A percentile compares a stretch with the other conserved stretches of the same genome.
Evolutionary conservation across 2,888 invertebrate genomes (phyloP).

Genomic region (Pheosia tremula): DNA sequence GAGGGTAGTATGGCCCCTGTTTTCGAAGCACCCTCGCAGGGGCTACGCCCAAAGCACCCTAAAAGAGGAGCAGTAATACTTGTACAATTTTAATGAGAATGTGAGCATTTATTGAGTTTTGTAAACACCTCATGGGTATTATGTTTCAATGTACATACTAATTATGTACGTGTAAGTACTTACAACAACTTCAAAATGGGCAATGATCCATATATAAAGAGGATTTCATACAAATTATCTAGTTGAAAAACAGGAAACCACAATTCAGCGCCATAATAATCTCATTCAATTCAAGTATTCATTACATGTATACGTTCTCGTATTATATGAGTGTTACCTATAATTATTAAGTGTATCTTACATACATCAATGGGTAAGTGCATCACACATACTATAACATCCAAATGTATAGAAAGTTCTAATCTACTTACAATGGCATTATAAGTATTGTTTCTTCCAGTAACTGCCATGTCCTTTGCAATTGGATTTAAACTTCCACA

Average conservation of each 20-base stretch:
- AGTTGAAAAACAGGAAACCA: slow-evolving; percentile 23
- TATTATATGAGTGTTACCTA: background rate
- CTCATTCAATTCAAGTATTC: slow-evolving; percentile 19
- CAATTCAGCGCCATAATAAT: background rate
- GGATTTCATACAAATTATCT: background rate
- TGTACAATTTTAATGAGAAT: background rate
- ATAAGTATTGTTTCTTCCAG: too few species aligned
- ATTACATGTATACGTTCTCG: slow-evolving; percentile 4
- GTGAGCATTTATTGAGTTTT: background rate
- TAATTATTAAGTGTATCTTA: background rate
- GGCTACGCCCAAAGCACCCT: background rate
- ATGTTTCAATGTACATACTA: background rate
- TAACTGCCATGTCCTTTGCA: too few species aligned
- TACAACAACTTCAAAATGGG: background rate
- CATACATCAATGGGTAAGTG: too few species aligned
- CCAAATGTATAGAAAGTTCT: too few species aligned
- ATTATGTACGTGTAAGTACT: too few species aligned
- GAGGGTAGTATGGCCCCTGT: background rate
- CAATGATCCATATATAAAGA: background rate
- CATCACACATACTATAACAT: too few species aligned
- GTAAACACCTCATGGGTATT: background rate
- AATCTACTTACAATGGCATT: too few species aligned
- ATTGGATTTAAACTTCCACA: too few species aligned
- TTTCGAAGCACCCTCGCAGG: background rate
- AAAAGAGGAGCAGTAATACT: background rate